Base-by-base conservation (phyloP, 2,888 invertebrate genomes). In the Ametastegia equiseti region DNA sequence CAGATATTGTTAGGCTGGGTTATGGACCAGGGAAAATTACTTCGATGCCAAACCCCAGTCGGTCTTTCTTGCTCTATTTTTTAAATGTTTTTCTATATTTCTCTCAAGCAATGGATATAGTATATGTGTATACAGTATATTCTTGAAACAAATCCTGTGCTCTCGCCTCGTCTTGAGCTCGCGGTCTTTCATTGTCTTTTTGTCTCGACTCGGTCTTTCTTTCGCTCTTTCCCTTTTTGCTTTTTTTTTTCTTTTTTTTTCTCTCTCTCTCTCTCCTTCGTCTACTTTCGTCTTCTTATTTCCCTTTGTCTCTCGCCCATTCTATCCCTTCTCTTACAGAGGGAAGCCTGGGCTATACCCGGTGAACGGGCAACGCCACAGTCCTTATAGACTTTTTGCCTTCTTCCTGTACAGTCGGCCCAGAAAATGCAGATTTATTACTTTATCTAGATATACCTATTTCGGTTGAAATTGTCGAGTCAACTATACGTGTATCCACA, bases 211-310 rank as follows among this genome's bases (percentile, higher is more conserved):
- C 65, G 11, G 4, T n/a, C 33, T n/a, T n/a, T n/a, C 63, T 33
- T 13, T 63, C 7, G 19, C 63, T 33, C 13, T 67, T 7, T 45
- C 13, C 45, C 69, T 71, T 0, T 7, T 33, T 45, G n/a, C 13
- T 45, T 13, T 45, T 15, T 45, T 71, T 45, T 23, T 42, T 71
- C 69, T 36, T 39, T 39, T 67, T 67, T 36, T n/a, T 27, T 9
- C 6, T 45, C 13, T 71, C 69, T 71, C 0, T 7, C 45, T 45
- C 13, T 45, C n/a, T 45, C 30, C 69, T 71, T 45, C 42, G 69
- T 71, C 69, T 36, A 67, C 65, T 67, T 67, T 36, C 36, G 65
- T 67, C 65, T n/a, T n/a, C n/a, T 67, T 67, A 67, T 67, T 67
- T 67, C 65, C 60, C 33, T 67, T 67, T 67, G 65, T 67, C 65